Percentiles rank a stretch among this genome's conserved stretches.
Evolutionary conservation across 2,797 vertebrate genomes (phyloP).

Genomic region (Chromobotia macracanthus): DNA sequence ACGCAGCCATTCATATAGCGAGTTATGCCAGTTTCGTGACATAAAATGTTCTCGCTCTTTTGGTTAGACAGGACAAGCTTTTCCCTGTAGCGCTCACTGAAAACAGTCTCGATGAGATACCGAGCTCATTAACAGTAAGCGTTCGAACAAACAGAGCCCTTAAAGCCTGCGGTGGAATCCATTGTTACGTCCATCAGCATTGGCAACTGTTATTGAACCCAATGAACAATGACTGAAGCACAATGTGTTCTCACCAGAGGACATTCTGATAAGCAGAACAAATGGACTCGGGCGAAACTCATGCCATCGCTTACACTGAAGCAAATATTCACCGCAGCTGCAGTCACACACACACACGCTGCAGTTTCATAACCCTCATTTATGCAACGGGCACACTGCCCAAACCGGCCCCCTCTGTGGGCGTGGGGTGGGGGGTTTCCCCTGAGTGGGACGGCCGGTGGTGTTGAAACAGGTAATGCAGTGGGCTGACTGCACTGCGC

Average conservation of each 20-base stretch:
- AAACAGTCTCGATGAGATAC: conserved; percentile 14
- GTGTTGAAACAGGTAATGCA: conserved; percentile 72
- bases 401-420: conserved; percentile 17
- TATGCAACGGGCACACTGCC: conserved; percentile 28
- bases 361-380: conserved; percentile 22
- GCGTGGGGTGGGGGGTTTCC: conserved; percentile 35
- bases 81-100: conserved; percentile 8
- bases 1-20: not conserved
- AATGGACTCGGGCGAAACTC: conserved; percentile 42
- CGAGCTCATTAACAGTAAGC: conserved; percentile 40
- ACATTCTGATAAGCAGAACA: conserved; percentile 48
- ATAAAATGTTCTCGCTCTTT: not conserved
- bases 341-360: conserved; percentile 17
- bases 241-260: conserved; percentile 38
- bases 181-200: conserved; percentile 46
- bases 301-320: conserved; percentile 10
- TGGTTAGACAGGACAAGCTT: conserved; percentile 15
- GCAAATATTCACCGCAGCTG: conserved; percentile 27
- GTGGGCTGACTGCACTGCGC: conserved; percentile 80
- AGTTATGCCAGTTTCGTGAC: not conserved
- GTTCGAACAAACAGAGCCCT: conserved; percentile 42
- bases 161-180: conserved; percentile 44
- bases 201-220: conserved; percentile 42
- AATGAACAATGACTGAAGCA: conserved; percentile 46
- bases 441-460: conserved; percentile 55